Percentiles rank a stretch among this genome's conserved stretches.
Evolutionary conservation across 2,888 invertebrate species (phyloP).

Genomic region (Phyto melanocephala): DNA sequence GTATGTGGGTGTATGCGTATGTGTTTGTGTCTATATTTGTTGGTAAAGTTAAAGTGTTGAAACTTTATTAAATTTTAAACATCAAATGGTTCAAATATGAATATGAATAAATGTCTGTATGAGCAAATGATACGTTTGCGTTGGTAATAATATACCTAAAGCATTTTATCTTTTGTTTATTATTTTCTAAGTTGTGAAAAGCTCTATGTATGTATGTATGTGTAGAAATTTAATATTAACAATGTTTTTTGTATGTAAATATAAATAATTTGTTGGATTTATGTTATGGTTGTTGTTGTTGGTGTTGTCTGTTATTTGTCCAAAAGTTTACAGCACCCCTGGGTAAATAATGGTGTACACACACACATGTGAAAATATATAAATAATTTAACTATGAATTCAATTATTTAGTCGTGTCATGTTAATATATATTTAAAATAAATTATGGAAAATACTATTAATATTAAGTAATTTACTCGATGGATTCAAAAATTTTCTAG

Average conservation of each 20-base stretch:
- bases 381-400: background rate
- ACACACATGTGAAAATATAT: background rate
- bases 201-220: too few species aligned
- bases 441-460: background rate
- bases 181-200: background rate
- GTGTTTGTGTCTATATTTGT: background rate
- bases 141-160: background rate
- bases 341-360: background rate
- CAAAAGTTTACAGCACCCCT: slow-evolving; percentile 10
- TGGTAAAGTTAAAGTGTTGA: slow-evolving; percentile 13
- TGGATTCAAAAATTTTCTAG: too few species aligned
- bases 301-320: background rate
- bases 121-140: background rate
- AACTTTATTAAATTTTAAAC: slow-evolving; percentile 29
- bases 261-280: slow-evolving; percentile 22
- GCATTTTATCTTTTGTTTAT: background rate
- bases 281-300: background rate
- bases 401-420: background rate
- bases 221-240: background rate
- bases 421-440: background rate
- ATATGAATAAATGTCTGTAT: background rate
- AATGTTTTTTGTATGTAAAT: slow-evolving; percentile 18
- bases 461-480: too few species aligned
- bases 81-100: background rate
- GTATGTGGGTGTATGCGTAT: background rate